Base-by-base conservation (phyloP, 2,113 vertebrate genomes). In the Laticauda colubrina region DNA sequence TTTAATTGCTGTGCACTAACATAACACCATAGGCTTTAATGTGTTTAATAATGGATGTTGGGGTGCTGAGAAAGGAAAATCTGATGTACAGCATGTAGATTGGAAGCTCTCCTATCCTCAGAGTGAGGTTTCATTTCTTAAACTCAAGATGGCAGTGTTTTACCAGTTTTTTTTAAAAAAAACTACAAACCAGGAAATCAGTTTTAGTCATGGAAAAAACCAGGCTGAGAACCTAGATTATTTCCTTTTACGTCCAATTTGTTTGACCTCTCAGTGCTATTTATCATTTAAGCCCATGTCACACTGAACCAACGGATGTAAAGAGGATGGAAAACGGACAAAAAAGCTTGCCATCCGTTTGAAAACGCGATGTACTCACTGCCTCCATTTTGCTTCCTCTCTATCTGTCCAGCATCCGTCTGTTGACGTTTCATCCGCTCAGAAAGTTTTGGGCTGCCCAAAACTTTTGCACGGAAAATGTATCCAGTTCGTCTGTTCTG, bases 81-180 rank as follows among this genome's bases (percentile, higher is more conserved):
- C 61, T 69, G 61, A 2, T 29, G 7, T 9, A 59, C 57, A 24
- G 10, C n/a, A 69, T n/a, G 1, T 69, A 69, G 29, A n/a, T 69
- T n/a, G 11, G 29, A n/a, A 69, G 61, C 11, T 69, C 26, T 69
- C 24, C 5, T 69, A 15, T 26, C 6, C n/a, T 91, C 64, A 43
- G 24, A 53, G 39, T 51, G 45, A n/a, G 9, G 45, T 91, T 87
- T 61, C 20, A 64, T 64, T 34, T 88, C 21, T 2, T 90, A 90
- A 94, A 95, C 96, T 92, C 91, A 91, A 96, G 96, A 56, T 95
- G 96, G 96, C 96, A 97, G 95, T 95, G 93, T 34, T 29, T 26
- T 18, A 87, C 9, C 6, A 45, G 48, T 48, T 39, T 45, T 45
- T 45, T 45, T 45, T 48, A 1, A 8, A 2, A 85, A 69, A 86